phyloP scores from a whole-genome alignment of 2,888 invertebrate species.

The Embidobia sp. region DNA sequence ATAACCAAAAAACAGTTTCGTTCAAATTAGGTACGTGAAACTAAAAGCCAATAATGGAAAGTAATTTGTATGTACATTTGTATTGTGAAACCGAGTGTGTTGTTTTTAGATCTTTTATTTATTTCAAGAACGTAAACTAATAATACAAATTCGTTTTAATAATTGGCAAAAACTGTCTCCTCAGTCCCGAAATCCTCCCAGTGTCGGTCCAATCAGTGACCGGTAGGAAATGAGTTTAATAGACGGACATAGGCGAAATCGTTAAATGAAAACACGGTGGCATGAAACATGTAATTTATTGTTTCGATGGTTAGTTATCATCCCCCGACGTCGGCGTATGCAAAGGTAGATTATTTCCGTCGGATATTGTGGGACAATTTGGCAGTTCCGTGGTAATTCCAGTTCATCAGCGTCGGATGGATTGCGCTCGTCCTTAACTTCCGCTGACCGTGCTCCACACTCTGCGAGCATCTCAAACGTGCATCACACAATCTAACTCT shows the following conservation, averaged over 20 bases:
- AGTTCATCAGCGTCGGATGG: slow-evolving; percentile 71
- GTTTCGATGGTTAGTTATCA: slow-evolving; percentile 23
- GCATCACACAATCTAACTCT: slow-evolving; percentile 14
- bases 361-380: slow-evolving; percentile 75
- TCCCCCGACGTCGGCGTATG: slow-evolving; percentile 3
- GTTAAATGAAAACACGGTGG: slow-evolving; percentile 9
- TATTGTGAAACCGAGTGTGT: no score
- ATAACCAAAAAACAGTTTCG: no score
- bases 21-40: no score
- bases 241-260: slow-evolving; percentile 12
- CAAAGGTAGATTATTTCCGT: slow-evolving; percentile 75
- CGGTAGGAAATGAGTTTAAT: neutral
- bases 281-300: slow-evolving; percentile 29
- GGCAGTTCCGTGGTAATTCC: slow-evolving; percentile 73
- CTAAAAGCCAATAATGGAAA: no score
- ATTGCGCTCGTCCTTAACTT: slow-evolving; percentile 69
- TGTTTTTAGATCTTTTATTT: no score
- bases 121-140: no score
- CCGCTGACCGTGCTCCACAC: slow-evolving; percentile 60
- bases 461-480: slow-evolving; percentile 36
- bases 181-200: no score
- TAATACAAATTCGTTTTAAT: no score
- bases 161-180: no score
- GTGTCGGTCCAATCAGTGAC: no score
- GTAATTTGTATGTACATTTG: no score